phyloP scores from a whole-genome alignment of 2,797 vertebrate genomes.

The Pygocentrus nattereri region DNA sequence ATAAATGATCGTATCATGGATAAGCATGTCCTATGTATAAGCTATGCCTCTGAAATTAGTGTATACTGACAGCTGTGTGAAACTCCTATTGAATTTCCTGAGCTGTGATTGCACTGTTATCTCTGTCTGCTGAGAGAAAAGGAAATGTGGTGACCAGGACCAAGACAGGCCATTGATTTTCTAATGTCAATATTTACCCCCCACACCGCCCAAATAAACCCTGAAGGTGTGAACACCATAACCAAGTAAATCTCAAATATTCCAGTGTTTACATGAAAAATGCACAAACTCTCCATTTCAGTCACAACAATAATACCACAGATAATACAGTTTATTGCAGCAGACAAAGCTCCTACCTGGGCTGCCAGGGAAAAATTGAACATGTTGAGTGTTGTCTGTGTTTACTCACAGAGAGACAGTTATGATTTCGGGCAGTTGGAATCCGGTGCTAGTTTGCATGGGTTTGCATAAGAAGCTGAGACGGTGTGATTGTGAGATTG shows the following conservation, averaged over 20 bases:
- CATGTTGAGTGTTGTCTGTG: conserved; percentile 13
- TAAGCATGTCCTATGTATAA: too few species aligned
- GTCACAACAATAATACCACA: conserved; percentile 22
- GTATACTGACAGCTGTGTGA: conserved; percentile 4
- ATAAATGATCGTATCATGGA: not conserved
- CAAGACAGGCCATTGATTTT: conserved; percentile 51
- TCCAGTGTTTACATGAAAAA: conserved; percentile 60
- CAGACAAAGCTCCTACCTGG: not conserved
- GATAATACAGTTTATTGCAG: conserved; percentile 52
- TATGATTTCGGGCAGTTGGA: conserved; percentile 43
- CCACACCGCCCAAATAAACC: conserved; percentile 45
- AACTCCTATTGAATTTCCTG: conserved; percentile 14
- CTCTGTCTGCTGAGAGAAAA: conserved; percentile 37
- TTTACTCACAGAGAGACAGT: conserved; percentile 21
- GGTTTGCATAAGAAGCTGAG: conserved; percentile 53
- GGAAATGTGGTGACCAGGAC: conserved; percentile 40
- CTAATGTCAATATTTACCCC: conserved; percentile 67
- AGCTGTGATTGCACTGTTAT: conserved; percentile 39
- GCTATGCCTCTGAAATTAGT: not conserved
- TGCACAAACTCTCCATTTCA: conserved; percentile 24
- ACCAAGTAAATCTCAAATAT: conserved; percentile 45
- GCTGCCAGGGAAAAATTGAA: not conserved
- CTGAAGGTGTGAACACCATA: conserved; percentile 35
- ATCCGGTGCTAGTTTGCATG: conserved; percentile 53
- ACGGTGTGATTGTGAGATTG: conserved; percentile 22